Conservation (phyloP, 2,888 invertebrate genomes). For the Anthrax anthrax region DNA sequence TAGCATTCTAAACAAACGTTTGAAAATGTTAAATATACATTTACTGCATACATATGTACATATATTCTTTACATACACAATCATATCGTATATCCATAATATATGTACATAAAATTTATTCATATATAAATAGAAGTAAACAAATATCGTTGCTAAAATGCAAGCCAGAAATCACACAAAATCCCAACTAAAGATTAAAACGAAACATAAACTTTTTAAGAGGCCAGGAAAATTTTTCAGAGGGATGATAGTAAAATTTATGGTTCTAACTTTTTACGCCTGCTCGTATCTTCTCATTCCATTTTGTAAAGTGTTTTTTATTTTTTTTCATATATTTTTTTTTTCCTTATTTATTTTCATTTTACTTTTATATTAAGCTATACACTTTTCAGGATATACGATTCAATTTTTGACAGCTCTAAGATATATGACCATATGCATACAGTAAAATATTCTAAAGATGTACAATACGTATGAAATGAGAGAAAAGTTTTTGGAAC, state of each 20-base stretch:
- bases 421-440: conserved; percentile 2
- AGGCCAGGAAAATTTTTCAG: too few species aligned
- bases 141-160: not conserved
- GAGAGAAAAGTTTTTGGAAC: not conserved
- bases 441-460: too few species aligned
- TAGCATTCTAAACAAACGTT: not conserved
- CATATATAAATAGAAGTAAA: too few species aligned
- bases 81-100: too few species aligned
- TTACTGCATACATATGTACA: not conserved
- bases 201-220: not conserved
- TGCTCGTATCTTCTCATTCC: too few species aligned
- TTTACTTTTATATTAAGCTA: not conserved
- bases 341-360: not conserved
- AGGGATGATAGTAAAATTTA: not conserved
- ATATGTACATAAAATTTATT: too few species aligned
- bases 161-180: not conserved
- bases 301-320: too few species aligned
- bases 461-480: too few species aligned
- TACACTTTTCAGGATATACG: conserved; percentile 6
- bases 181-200: not conserved
- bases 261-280: not conserved
- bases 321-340: not conserved
- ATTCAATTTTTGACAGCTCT: conserved; percentile 6
- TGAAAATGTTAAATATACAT: not conserved
- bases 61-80: not conserved